Evolutionary conservation across 2,797 vertebrate species (phyloP).

Genomic region (Liasis olivaceus): DNA sequence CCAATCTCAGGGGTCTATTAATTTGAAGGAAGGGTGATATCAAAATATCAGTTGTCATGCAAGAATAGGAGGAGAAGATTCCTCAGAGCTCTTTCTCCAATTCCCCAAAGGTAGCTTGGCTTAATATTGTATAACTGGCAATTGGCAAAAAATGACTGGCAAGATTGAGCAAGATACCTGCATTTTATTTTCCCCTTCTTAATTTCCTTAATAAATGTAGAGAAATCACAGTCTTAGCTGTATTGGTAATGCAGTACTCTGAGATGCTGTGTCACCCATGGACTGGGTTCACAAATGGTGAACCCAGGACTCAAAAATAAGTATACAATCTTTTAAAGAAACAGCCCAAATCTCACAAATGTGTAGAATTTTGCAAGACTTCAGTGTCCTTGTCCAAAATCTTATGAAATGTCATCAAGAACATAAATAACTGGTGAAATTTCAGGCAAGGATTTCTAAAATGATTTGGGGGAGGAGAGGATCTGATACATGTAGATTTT

Average conservation of each 20-base stretch:
- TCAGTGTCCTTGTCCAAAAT: neutral
- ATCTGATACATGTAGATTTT: neutral
- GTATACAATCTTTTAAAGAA: neutral
- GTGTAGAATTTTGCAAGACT: neutral
- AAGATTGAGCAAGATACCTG: rapidly evolving
- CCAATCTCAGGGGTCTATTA: neutral
- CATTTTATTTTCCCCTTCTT: slow-evolving; percentile 2
- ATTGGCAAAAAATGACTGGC: slow-evolving; percentile 28
- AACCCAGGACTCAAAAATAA: neutral
- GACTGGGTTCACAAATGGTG: neutral
- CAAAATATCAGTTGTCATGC: neutral
- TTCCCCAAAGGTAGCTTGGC: neutral
- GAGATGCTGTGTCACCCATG: neutral
- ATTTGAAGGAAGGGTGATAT: slow-evolving; percentile 13
- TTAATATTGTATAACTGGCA: neutral
- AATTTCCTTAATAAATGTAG: slow-evolving; percentile 46
- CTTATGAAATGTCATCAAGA: neutral
- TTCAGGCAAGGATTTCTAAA: neutral
- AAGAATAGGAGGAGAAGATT: neutral
- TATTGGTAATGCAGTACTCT: neutral
- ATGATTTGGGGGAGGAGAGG: neutral
- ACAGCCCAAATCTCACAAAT: neutral
- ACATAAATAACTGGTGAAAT: neutral
- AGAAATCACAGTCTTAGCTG: slow-evolving; percentile 32
- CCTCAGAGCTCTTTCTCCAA: neutral